Evolutionary conservation across 2,113 vertebrate species (phyloP), one percentile per base, ranked within the genome.

Genomic region (Ciconia maguari): DNA sequence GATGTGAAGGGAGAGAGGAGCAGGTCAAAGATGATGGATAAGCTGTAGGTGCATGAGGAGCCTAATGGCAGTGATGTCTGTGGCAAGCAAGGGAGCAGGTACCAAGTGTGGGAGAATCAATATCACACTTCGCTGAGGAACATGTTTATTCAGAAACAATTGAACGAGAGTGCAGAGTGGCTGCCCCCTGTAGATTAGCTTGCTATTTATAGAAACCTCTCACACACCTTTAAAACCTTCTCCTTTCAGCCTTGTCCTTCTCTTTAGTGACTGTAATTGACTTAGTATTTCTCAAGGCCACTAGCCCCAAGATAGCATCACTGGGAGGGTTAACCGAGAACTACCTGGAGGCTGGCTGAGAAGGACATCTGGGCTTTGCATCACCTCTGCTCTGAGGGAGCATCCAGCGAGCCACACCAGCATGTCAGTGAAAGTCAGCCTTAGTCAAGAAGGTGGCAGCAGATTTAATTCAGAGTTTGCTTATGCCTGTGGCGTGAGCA

Each of bases 101-200:
- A 55, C 25, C 25, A 71, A 32, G 51, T 30, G 12, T 1, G 4
- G 30, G 30, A 89, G 12, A 71, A 81, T 71, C 0, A 0, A 17
- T 88, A 83, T 24, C 48, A 46, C 44, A 36, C n/a, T 88, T 83
- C 82, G 52, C 61, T 90, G 81, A 70, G 34, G 46, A 89, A n/a
- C 10, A 13, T 22, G 9, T 44, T 65, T 62, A 38, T 83, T 89
- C 72, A 80, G 54, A 77, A 87, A 72, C 25, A 49, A 88, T 32
- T n/a, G 72, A 68, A 92, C 2, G 5, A 87, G 58, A 79, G 15
- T 30, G 36, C 36, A 90, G 58, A 92, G 61, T 4, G 25, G 22
- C 62, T 93, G 61, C 24, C 58, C 24, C 22, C 46, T 85, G 60
- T 54, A 87, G 58, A 62, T 87, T 69, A 94, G 41, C 11, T 86